Base-by-base conservation (phyloP, 1,140 invertebrate genomes). In the Periplaneta americana region DNA sequence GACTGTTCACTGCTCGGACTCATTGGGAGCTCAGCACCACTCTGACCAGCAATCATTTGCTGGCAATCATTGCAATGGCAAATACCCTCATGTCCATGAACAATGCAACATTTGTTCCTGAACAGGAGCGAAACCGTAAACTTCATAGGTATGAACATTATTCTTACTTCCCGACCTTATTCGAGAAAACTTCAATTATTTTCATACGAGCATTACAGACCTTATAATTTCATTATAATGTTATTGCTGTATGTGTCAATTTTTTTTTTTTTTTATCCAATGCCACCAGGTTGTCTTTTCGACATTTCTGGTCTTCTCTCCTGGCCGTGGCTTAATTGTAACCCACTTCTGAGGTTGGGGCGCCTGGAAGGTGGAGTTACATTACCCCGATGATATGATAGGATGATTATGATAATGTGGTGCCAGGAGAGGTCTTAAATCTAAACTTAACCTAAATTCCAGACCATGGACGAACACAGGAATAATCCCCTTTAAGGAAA, bases 41-140 rank as follows among this genome's bases (percentile, higher is more conserved):
- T 0, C 87, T 99, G 22, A 99, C 97, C 0, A 99, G 97, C 6
- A 98, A 98, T 87, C 98, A 99, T 89, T 92, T 99, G 35, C 89
- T 99, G 78, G 95, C 97, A 39, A 94, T 99, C 74, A 96, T 99
- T 36, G 95, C 98, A 28, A 90, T 99, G 34, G 96, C 98, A 15
- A 99, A 99, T 88, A 99, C 98, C 0, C 90, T 99, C 31, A 99
- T 99, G 97, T 98, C 97, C 0, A 98, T 99, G 96, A 98, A 96
- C 86, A 97, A 97, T 85, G 96, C 97, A 34, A 97, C 96, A 31
- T 99, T 99, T 87, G 91, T 96, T 81, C 93, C 95, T 0, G 95
- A 96, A 85, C 95, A 95, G 87, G 95, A 96, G 87, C 90, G 95
- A 32, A 93, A 92, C 85, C 90, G 95, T 76, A 94, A 95, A 87